Base-by-base conservation (phyloP, 1,140 invertebrate genomes). In the Magallana angulata region DNA sequence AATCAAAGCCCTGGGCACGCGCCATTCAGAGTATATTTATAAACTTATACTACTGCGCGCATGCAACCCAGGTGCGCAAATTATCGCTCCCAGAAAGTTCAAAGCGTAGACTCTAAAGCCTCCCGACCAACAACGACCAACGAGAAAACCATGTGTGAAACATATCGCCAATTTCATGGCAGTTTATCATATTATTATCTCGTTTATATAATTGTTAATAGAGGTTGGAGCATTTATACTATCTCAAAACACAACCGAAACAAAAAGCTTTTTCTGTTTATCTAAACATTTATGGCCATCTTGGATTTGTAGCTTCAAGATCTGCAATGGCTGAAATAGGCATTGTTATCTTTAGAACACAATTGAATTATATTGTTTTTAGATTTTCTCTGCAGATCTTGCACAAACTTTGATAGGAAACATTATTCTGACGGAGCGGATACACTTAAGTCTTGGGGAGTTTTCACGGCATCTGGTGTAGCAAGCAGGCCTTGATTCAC, bases 271-370 rank as follows among this genome's bases (percentile, higher is more conserved):
- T 76, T 30, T 76, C 68, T 76, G 68, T 11, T 11, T 76, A 76
- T 76, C 68, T 76, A 76, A 76, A 76, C 68, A 30, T 76, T 76
- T 76, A 76, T 76, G 68, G 68, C 68, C 68, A 76, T 76, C 68
- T 76, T 76, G 68, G 24, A 76, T 30, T 30, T 76, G 68, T 76
- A 18, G 24, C 24, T 30, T 8, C 68, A 36, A 76, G 24, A 76
- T 76, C 68, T 30, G 24, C 18, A 76, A 76, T 76, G 68, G 68
- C 36, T 76, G 24, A 76, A 76, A 76, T 76, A 64, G 60, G 18
- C 60, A 64, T 18, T 64, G 60, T 16, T 64, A 76, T 76, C 68
- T 76, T 30, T 48, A 1, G 68, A 76, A 76, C 24, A 36, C 68
- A 30, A 76, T 76, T 76, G 24, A 76, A 76, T 30, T 36, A 30